Conservation (phyloP, 1,140 invertebrate genomes). For the Planococcus citri region DNA sequence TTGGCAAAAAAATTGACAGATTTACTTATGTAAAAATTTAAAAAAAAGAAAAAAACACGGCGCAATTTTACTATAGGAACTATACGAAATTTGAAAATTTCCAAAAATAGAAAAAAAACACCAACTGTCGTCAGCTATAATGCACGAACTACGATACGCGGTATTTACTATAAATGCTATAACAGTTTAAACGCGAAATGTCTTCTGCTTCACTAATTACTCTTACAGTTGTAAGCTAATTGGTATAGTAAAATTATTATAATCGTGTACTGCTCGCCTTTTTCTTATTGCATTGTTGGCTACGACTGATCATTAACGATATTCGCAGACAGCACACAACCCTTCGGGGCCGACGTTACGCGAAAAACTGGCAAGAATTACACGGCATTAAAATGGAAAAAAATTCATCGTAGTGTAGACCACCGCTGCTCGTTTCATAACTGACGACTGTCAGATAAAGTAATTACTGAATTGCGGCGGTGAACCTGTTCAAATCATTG, state of each 20-base stretch:
- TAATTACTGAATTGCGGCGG: conserved; percentile 2
- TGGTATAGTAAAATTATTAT: not conserved
- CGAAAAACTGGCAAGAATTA: conserved; percentile 3
- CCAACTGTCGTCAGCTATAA: not conserved
- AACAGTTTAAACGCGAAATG: not conserved
- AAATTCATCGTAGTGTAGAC: not conserved
- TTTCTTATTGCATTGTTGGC: not conserved
- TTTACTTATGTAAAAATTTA: not conserved
- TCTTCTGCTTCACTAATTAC: not conserved
- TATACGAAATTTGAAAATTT: not conserved
- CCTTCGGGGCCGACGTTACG: not conserved
- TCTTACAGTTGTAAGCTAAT: not conserved
- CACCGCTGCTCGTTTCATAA: not conserved
- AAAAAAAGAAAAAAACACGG: not conserved
- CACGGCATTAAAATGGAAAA: not conserved
- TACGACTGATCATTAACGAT: not conserved
- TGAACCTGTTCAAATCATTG: not conserved
- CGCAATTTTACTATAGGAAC: not conserved
- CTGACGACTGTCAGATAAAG: not conserved
- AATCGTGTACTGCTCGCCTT: not conserved
- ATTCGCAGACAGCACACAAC: not conserved
- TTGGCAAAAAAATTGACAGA: no score
- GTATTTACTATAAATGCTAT: no score
- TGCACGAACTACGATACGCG: no score
- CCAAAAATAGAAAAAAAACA: no score